Base-by-base conservation (phyloP, 2,888 invertebrate genomes). In the Thysanoteuthis rhombus region DNA sequence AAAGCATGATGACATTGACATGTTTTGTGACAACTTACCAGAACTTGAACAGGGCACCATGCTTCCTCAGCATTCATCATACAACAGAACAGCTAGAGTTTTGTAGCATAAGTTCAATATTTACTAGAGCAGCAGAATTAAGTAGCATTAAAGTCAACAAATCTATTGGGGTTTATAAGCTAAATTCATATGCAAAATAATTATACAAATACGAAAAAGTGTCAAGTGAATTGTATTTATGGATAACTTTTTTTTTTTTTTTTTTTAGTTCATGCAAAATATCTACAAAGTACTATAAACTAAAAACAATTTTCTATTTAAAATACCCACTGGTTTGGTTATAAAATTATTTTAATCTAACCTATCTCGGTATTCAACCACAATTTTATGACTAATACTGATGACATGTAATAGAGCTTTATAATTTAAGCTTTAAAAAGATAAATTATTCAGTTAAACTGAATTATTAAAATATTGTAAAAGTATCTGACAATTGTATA, bases 51-150 rank as follows among this genome's bases (percentile, higher is more conserved):
- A 92, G 92, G 92, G 45, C 92, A 92, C 92, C 92, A 91, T 91
- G 91, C 91, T 92, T 92, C 92, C n/a, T 92, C 92, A 92, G 92
- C 92, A 90, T 90, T 90, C 90, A 90, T 90, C 90, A 92, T 92
- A 92, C 92, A 92, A 92, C 92, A 40, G 90, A 92, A 92, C 92
- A 40, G 90, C 90, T 90, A 90, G 92, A 92, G 92, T 42, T 92
- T 92, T 92, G 45, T 92, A 92, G 92, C 45, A 92, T 92, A 92
- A 92, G n/a, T 92, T 92, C 92, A 92, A 45, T 40, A 92, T 92
- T 92, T 45, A 92, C 92, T 92, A 92, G 42, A 40, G 45, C 39
- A 92, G 92, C 92, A 92, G 39, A 92, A 92, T 40, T 92, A 92
- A 42, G 42, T 92, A 92, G 40, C 92, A 92, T 45, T n/a, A 92